These are phyloP conservation scores for Acanthosepion lycidas DNA, from an alignment of 2,888 invertebrate genomes.

Conservation along the genomic window DNA sequence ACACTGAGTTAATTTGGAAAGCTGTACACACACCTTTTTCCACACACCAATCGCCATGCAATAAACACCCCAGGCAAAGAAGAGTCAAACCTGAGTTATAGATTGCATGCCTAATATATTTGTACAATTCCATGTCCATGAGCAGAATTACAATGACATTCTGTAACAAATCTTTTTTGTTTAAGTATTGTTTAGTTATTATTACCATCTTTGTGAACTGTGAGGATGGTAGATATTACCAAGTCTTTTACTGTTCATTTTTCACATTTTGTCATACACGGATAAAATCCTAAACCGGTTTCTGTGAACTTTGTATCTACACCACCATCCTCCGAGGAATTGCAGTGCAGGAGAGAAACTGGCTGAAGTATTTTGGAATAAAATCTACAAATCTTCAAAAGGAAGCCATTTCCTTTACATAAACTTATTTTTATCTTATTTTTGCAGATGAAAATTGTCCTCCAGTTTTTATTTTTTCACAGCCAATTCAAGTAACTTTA, in stretches of 20 bases:
- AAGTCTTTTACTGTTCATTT: neutral
- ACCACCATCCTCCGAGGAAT: conserved; percentile 38
- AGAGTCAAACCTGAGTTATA: conserved; percentile 37
- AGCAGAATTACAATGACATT: conserved; percentile 44
- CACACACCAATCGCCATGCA: conserved; percentile 46
- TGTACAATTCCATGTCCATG: conserved; percentile 41
- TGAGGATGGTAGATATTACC: neutral
- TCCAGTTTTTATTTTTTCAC: conserved; percentile 33
- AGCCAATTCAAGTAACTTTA: conserved; percentile 45
- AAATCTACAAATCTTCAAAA: conserved; percentile 43
- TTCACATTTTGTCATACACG: neutral
- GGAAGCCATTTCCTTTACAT: neutral
- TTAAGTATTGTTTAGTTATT: neutral
- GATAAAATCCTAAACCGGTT: conserved; percentile 43
- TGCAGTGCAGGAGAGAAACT: conserved; percentile 41
- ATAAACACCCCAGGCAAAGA: conserved; percentile 34
- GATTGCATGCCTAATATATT: conserved; percentile 45
- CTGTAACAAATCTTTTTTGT: conserved; percentile 8
- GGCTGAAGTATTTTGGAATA: conserved; percentile 44
- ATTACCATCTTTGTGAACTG: neutral
- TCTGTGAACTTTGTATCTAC: conserved; percentile 39
- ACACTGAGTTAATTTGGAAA: conserved; percentile 47
- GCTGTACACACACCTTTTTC: conserved; percentile 41
- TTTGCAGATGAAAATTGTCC: conserved; percentile 35
- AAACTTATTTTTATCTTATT: neutral